Percentiles rank a stretch among this genome's conserved stretches.
Evolutionary conservation across 2,888 invertebrate species (phyloP).

Genomic region (Melolontha melolontha): DNA sequence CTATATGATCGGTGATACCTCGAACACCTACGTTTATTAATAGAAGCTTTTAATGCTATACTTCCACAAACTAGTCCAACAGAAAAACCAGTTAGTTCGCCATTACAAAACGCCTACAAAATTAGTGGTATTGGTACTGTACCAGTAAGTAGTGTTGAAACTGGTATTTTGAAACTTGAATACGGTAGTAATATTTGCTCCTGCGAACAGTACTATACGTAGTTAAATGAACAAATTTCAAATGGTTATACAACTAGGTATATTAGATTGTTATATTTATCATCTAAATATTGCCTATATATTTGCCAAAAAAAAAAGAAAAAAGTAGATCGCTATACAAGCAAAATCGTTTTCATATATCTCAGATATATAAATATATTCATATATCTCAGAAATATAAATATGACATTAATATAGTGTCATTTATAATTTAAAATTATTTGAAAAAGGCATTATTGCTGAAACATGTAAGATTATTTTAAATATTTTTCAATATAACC

Average conservation of each 20-base stretch:
- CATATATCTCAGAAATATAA: no score
- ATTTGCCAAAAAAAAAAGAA: slow-evolving; percentile 98
- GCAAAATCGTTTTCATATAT: no score
- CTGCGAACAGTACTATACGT: slow-evolving; percentile 94
- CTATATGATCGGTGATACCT: no score
- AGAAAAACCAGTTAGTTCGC: slow-evolving; percentile 97
- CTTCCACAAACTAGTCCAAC: slow-evolving; percentile 95
- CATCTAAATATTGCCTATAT: slow-evolving; percentile 99
- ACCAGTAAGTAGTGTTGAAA: slow-evolving; percentile 98
- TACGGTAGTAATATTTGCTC: slow-evolving; percentile 98
- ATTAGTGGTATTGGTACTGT: slow-evolving; percentile 99
- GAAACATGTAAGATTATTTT: no score
- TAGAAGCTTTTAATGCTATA: slow-evolving; percentile 97
- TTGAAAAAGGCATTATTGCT: no score
- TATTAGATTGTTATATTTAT: slow-evolving; percentile 99
- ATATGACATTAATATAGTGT: no score
- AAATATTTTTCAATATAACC: no score
- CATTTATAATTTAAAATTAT: no score
- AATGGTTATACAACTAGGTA: slow-evolving; percentile 99
- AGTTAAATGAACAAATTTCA: slow-evolving; percentile 97
- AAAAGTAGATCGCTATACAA: slow-evolving; percentile 99
- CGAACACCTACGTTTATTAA: no score
- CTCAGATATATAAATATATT: no score
- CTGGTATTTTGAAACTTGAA: slow-evolving; percentile 94
- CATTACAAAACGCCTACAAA: slow-evolving; percentile 97